Base-by-base conservation (phyloP, 35 echinoderm and acorn worm species). In the Stichopus chloronotus region DNA sequence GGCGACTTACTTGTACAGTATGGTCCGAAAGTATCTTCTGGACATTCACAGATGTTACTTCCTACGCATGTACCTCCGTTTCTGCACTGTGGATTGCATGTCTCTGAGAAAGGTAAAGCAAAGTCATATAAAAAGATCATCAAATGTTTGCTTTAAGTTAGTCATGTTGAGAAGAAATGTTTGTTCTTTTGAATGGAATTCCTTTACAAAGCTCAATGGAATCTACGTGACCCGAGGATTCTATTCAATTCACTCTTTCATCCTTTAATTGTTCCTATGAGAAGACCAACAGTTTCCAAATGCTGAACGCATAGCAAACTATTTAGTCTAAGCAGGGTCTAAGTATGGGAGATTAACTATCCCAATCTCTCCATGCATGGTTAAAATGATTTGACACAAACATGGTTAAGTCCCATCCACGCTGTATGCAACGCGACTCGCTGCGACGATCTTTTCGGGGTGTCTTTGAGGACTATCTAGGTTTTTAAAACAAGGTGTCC, bases 1-100 rank as follows among this genome's bases (percentile, higher is more conserved):
- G 14, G 82, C 58, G 21, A 91, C 90, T 91, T 91, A 91, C 90
- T 5, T 79, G 90, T 57, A 20, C 90, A 91, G 90, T 57, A 56
- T 12, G 90, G 90, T 16, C 9, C 72, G 6, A 21, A 8, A 14
- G 90, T 91, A 59, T 72, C 90, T 22, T 77, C 53, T n/a, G 90
- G 90, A n/a, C 90, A 91, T 1, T 17, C 10, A 72, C 90, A 91
- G 5, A 91, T 23, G n/a, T 91, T 79, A 53, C 78, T 91, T 12
- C 90, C 76, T 2, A 91, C 9, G 58, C 90, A 91, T 17, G 57
- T 19, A n/a, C 90, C 90, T 19, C n/a, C 90, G 20, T 91, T 91
- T 22, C 69, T 17, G 58, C 90, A 91, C 53, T 91, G 69, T 58
- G 90, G 90, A 53, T 21, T 77, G 53, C 90, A 91, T 16, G 90